These are phyloP conservation scores for Aplocera efformata DNA, from an alignment of 2,888 invertebrate species.

Conservation along the genomic window DNA sequence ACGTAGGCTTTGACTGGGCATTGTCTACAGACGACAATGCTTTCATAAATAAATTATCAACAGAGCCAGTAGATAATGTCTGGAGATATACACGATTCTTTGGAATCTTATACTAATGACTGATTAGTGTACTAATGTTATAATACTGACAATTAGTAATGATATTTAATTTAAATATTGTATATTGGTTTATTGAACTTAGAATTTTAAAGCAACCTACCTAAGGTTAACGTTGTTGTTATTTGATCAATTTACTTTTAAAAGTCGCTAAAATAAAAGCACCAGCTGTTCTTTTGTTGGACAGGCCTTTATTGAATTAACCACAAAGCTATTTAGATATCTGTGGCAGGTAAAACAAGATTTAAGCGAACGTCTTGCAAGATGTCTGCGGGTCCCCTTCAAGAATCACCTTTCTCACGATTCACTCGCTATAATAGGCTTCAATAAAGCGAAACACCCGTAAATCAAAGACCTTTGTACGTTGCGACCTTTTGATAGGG, in stretches of 20 bases:
- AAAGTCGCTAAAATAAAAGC: conserved; percentile 14
- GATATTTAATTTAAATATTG: conserved; percentile 15
- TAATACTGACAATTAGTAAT: no score
- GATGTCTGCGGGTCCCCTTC: conserved; percentile 52
- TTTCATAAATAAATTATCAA: conserved; percentile 51
- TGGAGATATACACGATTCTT: conserved; percentile 26
- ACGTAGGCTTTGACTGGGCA: conserved; percentile 42
- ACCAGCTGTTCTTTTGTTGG: conserved; percentile 28
- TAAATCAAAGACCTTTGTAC: conserved; percentile 73
- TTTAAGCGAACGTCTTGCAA: conserved; percentile 49
- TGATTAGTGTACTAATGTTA: no score
- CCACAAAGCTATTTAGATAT: conserved; percentile 24
- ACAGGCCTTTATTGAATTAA: conserved; percentile 24
- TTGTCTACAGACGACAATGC: conserved; percentile 58
- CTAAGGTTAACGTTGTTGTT: no score
- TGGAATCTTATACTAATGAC: conserved; percentile 18
- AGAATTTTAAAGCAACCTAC: no score
- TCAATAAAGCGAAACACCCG: conserved; percentile 67
- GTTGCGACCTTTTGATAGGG: conserved; percentile 61
- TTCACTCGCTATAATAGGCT: conserved; percentile 66
- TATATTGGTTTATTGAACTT: no score
- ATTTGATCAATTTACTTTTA: conserved; percentile 4
- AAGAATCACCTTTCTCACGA: conserved; percentile 69
- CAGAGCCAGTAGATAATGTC: conserved; percentile 29
- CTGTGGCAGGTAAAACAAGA: conserved; percentile 27